These are phyloP conservation scores for Crotophaga sulcirostris DNA, from an alignment of 2,113 vertebrate genomes.

Conservation along the genomic window DNA sequence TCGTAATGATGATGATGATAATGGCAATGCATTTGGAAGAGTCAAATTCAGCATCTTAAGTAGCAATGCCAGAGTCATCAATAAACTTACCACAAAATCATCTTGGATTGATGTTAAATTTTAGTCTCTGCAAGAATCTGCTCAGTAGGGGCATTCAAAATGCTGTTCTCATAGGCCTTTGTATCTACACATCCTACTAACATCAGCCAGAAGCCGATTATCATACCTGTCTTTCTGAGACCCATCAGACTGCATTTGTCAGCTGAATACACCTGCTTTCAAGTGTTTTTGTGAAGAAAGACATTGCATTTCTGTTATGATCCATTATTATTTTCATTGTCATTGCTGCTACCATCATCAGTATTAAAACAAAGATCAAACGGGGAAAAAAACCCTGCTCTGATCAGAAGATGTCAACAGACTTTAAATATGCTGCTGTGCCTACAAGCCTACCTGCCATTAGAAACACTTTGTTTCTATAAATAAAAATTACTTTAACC, in stretches of 20 bases:
- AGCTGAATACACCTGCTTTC: not conserved
- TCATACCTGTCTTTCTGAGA: not conserved
- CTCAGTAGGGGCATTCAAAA: not conserved
- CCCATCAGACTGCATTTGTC: not conserved
- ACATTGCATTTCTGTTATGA: not conserved
- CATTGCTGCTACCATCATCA: not conserved
- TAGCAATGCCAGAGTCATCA: not conserved
- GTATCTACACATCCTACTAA: not conserved
- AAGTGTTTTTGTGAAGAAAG: not conserved
- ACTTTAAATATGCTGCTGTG: not conserved
- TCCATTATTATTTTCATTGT: not conserved
- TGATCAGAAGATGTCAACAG: not conserved
- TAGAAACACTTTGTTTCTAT: not conserved
- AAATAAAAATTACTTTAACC: conserved; percentile 11
- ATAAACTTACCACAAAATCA: not conserved
- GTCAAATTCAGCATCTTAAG: not conserved
- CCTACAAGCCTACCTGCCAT: not conserved
- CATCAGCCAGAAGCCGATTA: not conserved
- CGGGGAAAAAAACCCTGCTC: not conserved
- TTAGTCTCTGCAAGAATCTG: not conserved
- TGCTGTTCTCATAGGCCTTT: not conserved
- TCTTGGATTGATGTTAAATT: not conserved
- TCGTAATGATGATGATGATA: not conserved
- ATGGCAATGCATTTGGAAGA: not conserved
- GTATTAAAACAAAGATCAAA: not conserved